Conservation (phyloP, 1,140 invertebrate genomes). For the Ptiloglossa arizonensis region DNA sequence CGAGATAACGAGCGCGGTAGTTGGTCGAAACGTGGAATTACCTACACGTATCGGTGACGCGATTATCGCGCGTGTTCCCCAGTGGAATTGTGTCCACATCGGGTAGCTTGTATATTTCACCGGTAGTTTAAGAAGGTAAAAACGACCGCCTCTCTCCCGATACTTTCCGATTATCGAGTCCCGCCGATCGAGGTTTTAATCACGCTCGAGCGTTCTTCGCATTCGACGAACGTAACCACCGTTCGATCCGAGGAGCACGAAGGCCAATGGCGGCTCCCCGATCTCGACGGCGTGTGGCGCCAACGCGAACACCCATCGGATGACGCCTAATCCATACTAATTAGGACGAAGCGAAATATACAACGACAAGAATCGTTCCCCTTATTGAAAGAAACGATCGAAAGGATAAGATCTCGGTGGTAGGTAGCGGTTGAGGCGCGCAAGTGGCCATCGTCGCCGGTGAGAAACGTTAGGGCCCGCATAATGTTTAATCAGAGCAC, state of each 20-base stretch:
- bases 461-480: slow-evolving; percentile 74
- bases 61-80: too few relatives aligned
- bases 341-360: background rate
- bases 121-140: too few relatives aligned
- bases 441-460: slow-evolving; percentile 27
- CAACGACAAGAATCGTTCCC: background rate
- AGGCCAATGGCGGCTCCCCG: background rate
- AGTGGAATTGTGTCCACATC: too few relatives aligned
- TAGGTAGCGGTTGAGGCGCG: background rate
- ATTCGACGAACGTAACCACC: background rate
- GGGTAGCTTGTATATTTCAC: too few relatives aligned
- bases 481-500: slow-evolving; percentile 82
- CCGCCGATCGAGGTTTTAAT: too few relatives aligned
- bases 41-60: too few relatives aligned
- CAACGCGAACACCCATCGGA: background rate
- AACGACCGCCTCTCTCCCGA: too few relatives aligned
- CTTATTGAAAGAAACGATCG: slow-evolving; percentile 39
- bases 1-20: too few relatives aligned
- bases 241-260: background rate
- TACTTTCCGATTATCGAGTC: background rate
- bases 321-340: slow-evolving; percentile 13
- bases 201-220: background rate
- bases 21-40: too few relatives aligned
- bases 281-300: background rate
- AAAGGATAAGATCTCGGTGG: slow-evolving; percentile 18